These are phyloP conservation scores for Phyllotreta cruciferae DNA, from an alignment of 2,888 invertebrate species.

Conservation along the genomic window DNA sequence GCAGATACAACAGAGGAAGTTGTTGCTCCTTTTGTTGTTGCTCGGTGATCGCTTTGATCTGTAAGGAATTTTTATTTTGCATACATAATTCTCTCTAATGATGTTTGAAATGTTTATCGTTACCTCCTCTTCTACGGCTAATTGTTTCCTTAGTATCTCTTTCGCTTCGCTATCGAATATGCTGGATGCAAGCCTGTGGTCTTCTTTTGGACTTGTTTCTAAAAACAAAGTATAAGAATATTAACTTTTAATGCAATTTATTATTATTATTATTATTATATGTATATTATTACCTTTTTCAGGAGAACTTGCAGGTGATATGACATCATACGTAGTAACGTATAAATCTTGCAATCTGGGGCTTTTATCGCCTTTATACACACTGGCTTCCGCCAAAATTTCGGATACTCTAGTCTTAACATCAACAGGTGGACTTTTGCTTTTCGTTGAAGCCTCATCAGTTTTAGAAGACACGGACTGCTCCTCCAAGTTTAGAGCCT, in stretches of 20 bases:
- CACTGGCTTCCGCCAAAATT: conserved; percentile 54
- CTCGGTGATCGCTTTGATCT: conserved; percentile 67
- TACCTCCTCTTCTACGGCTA: conserved; percentile 71
- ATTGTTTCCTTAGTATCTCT: conserved; percentile 67
- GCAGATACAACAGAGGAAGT: conserved; percentile 64
- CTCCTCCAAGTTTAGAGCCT: conserved; percentile 13
- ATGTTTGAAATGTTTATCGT: conserved; percentile 34
- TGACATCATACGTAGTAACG: conserved; percentile 56
- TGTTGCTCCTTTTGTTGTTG: conserved; percentile 64
- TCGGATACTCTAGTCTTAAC: conserved; percentile 57
- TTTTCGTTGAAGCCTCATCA: conserved; percentile 23
- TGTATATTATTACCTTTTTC: conserved; percentile 49
- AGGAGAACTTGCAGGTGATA: conserved; percentile 50
- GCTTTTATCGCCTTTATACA: conserved; percentile 53
- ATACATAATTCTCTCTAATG: conserved; percentile 9
- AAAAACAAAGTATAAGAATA: conserved; percentile 16
- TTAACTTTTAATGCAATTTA: too few species aligned
- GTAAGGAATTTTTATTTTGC: conserved; percentile 15
- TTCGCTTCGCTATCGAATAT: conserved; percentile 65
- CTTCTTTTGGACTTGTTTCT: conserved; percentile 24
- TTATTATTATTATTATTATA: too few species aligned
- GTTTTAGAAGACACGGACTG: conserved; percentile 7
- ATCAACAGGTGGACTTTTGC: conserved; percentile 43
- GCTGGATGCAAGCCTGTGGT: conserved; percentile 37
- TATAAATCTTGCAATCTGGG: conserved; percentile 57